phyloP scores from a whole-genome alignment of 2,113 vertebrate genomes.

The Gila orcuttii region DNA sequence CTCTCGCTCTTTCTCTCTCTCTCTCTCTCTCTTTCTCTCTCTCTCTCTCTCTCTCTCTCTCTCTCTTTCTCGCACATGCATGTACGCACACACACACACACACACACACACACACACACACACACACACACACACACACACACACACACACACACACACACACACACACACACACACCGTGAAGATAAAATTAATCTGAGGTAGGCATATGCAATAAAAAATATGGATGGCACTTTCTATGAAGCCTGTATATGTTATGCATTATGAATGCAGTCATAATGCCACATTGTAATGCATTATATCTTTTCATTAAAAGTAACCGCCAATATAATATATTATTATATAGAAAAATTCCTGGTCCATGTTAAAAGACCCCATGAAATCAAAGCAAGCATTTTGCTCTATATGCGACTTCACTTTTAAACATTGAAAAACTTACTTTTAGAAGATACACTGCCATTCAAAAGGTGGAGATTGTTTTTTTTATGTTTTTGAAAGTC shows the following conservation, averaged over 20 bases:
- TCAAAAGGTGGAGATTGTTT: neutral
- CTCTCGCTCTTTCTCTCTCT: neutral
- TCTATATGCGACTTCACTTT: neutral
- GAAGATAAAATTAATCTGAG: neutral
- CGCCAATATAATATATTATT: neutral
- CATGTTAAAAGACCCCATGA: neutral
- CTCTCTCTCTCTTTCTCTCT: too few species aligned
- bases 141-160: neutral
- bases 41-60: too few species aligned
- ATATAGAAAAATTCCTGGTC: neutral
- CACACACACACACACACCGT: neutral
- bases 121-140: neutral
- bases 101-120: too few species aligned
- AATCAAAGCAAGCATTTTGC: neutral
- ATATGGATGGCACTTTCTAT: constrained; percentile 41
- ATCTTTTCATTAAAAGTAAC: constrained; percentile 23
- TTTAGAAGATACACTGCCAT: neutral
- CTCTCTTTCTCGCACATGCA: too few species aligned
- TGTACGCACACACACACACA: too few species aligned
- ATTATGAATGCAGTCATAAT: constrained; percentile 2
- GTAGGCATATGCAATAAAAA: constrained; percentile 23
- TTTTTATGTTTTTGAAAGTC: too few species aligned
- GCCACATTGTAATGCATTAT: neutral
- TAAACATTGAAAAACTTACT: neutral
- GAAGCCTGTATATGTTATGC: constrained; percentile 14